Evolutionary conservation across 2,113 vertebrate genomes (phyloP).

Genomic region (Tympanuchus pallidicinctus): DNA sequence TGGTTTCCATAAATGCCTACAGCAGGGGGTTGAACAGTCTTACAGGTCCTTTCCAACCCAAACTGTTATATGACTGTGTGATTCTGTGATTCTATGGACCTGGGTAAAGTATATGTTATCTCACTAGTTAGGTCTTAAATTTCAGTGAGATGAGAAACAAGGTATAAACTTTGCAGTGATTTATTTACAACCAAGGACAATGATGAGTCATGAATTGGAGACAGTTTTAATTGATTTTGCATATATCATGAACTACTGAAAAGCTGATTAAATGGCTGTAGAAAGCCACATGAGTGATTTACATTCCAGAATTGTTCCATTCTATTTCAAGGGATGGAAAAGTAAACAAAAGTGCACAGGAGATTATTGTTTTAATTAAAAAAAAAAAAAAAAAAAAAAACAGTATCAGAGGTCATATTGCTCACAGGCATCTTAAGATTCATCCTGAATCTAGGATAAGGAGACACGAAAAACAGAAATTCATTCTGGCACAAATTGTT

Average conservation of each 20-base stretch:
- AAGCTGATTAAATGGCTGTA: not conserved
- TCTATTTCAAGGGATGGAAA: not conserved
- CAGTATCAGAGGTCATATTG: not conserved
- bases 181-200: not conserved
- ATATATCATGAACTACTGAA: slow-evolving; percentile 2
- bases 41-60: not conserved
- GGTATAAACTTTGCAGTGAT: not conserved
- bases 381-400: not conserved
- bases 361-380: not conserved
- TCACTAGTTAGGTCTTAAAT: not conserved
- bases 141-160: not conserved
- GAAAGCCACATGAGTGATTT: not conserved
- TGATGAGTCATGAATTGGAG: slow-evolving; percentile 4
- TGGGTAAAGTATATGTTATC: not conserved
- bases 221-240: slow-evolving; percentile 12
- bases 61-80: not conserved
- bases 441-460: not conserved
- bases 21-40: not conserved
- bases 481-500: not conserved
- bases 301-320: not conserved
- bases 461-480: not conserved
- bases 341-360: not conserved
- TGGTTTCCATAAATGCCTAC: not conserved
- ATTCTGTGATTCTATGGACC: not conserved
- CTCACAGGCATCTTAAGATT: not conserved